phyloP scores from a whole-genome alignment of 2,888 invertebrate species.

The Himalopsyche tibetana region DNA sequence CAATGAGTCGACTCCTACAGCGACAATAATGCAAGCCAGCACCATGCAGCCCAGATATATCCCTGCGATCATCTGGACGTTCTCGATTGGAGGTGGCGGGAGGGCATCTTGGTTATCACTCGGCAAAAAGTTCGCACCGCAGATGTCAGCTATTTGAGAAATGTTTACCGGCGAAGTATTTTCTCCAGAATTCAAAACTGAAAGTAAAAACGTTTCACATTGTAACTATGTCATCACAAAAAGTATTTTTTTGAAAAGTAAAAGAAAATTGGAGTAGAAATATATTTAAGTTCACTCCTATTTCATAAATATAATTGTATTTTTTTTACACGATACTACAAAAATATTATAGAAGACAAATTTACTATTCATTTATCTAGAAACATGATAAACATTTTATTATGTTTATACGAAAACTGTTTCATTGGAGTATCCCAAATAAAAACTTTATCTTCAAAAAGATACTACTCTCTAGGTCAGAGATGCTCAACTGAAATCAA shows the following conservation, averaged over 20 bases:
- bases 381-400: too few relatives aligned
- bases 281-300: too few relatives aligned
- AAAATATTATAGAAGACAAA: too few relatives aligned
- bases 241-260: background rate
- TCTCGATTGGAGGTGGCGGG: constrained; percentile 74
- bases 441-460: too few relatives aligned
- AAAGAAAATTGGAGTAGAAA: too few relatives aligned
- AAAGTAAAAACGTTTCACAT: constrained; percentile 60
- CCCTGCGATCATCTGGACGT: constrained; percentile 78
- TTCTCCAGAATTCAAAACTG: constrained; percentile 74
- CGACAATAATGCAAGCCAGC: constrained; percentile 78
- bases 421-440: too few relatives aligned
- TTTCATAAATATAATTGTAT: too few relatives aligned
- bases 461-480: too few relatives aligned
- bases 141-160: constrained; percentile 68
- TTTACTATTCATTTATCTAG: too few relatives aligned
- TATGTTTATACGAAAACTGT: too few relatives aligned
- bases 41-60: constrained; percentile 81
- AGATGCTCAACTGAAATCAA: too few relatives aligned
- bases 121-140: constrained; percentile 76
- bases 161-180: constrained; percentile 72
- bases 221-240: background rate
- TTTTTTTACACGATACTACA: too few relatives aligned
- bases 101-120: constrained; percentile 73
- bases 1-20: constrained; percentile 80